These are phyloP conservation scores for Chymomyza procnemis DNA, from an alignment of 2,888 invertebrate genomes.

Conservation along the genomic window DNA sequence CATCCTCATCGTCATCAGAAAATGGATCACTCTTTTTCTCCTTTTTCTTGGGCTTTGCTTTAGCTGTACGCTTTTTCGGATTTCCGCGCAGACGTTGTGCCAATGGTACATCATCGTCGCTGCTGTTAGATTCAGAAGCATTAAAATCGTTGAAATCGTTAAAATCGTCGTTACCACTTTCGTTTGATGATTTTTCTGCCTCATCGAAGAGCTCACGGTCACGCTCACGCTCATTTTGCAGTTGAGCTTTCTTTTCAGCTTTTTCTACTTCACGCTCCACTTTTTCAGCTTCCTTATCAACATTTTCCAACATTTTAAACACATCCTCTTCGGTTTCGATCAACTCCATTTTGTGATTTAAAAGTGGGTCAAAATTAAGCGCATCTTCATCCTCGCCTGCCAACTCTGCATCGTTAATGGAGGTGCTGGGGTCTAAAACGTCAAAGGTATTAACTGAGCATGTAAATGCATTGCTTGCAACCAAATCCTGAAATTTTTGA, in stretches of 20 bases:
- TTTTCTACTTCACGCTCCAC: conserved; percentile 16
- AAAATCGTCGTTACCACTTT: conserved; percentile 51
- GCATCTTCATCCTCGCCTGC: conserved; percentile 69
- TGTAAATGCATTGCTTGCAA: conserved; percentile 43
- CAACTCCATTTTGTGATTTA: conserved; percentile 73
- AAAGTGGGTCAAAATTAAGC: conserved; percentile 69
- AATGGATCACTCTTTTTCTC: conserved; percentile 2
- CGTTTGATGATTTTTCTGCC: conserved; percentile 44
- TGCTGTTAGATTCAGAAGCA: conserved; percentile 60
- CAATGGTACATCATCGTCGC: conserved; percentile 70
- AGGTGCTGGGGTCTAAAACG: conserved; percentile 50
- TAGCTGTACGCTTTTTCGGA: not conserved
- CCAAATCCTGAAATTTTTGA: conserved; percentile 60
- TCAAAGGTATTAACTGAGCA: conserved; percentile 43
- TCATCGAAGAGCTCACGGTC: conserved; percentile 34
- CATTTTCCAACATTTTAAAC: conserved; percentile 74
- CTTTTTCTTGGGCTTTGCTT: conserved; percentile 3
- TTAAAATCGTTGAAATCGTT: conserved; percentile 65
- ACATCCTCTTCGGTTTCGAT: conserved; percentile 75
- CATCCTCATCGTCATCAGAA: conserved; percentile 31
- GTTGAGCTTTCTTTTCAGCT: conserved; percentile 39
- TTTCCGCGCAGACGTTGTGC: conserved; percentile 54
- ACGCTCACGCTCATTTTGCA: conserved; percentile 32
- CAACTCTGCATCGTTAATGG: conserved; percentile 42
- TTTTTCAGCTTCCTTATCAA: conserved; percentile 68